Evolutionary conservation across 1,140 invertebrate species (phyloP).

Genomic region (Caenorhabditis brenneri): DNA sequence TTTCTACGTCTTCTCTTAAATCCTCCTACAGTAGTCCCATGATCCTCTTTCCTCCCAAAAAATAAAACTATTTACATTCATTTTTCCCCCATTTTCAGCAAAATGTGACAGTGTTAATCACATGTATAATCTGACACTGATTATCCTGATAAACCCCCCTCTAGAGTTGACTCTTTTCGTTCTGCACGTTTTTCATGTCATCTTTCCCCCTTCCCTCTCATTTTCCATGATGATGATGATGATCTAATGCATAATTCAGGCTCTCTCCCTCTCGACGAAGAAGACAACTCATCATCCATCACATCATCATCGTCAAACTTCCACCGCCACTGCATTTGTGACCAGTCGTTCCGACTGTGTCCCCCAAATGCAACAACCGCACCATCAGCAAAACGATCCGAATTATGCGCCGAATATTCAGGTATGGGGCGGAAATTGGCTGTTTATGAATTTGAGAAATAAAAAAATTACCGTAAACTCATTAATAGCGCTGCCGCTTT

Average conservation of each 20-base stretch:
- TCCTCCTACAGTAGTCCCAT: too few relatives aligned
- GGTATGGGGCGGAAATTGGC: not conserved
- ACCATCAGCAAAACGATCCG: not conserved
- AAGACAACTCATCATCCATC: not conserved
- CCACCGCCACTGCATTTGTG: not conserved
- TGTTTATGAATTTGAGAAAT: not conserved
- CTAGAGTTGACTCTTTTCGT: not conserved
- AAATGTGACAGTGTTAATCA: not conserved
- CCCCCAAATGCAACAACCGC: conserved; percentile 12
- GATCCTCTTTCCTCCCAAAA: too few relatives aligned
- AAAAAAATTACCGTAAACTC: not conserved
- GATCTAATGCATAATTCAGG: conserved; percentile 6
- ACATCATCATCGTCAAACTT: not conserved
- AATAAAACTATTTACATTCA: too few relatives aligned
- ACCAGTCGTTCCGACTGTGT: conserved; percentile 27
- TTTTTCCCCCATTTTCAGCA: not conserved
- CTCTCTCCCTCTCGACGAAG: not conserved
- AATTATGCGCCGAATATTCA: not conserved
- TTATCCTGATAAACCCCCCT: not conserved
- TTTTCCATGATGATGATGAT: not conserved
- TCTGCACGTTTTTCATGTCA: not conserved
- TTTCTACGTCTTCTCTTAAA: too few relatives aligned
- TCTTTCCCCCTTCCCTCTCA: not conserved
- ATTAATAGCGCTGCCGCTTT: too few relatives aligned
- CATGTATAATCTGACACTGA: not conserved